A percentile compares a stretch with the other conserved stretches of the same genome.
phyloP scores from a whole-genome alignment of 2,888 invertebrate species.

The Eubasilissa splendida region DNA sequence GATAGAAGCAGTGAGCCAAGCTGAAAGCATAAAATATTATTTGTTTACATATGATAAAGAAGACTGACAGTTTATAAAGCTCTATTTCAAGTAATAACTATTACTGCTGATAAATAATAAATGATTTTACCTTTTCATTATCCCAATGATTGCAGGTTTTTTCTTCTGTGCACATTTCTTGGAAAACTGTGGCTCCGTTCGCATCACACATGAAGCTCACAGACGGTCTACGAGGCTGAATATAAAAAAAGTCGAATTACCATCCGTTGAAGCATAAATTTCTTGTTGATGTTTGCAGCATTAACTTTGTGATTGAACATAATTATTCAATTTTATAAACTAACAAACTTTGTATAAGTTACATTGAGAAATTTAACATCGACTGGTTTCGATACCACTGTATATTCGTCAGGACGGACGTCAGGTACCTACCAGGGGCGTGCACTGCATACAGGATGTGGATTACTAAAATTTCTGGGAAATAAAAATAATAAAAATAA shows the following conservation, averaged over 20 bases:
- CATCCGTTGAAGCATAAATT: not conserved
- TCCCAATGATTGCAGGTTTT: constrained; percentile 80
- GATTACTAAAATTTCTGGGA: too few relatives aligned
- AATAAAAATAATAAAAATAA: too few relatives aligned
- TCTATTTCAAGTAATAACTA: not conserved
- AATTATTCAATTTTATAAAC: too few relatives aligned
- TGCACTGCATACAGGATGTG: too few relatives aligned
- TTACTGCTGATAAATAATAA: not conserved
- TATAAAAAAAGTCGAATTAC: not conserved
- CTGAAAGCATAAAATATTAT: constrained; percentile 61
- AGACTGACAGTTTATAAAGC: not conserved
- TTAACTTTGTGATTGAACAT: too few relatives aligned
- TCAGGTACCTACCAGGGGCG: too few relatives aligned
- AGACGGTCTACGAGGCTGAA: constrained; percentile 73
- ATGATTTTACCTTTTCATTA: constrained; percentile 68
- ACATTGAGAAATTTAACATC: too few relatives aligned
- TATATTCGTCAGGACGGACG: too few relatives aligned
- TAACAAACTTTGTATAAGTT: too few relatives aligned
- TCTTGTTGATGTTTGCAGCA: too few relatives aligned
- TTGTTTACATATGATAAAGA: not conserved
- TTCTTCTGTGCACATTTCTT: constrained; percentile 80
- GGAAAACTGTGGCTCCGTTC: constrained; percentile 80
- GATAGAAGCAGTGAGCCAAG: constrained; percentile 77
- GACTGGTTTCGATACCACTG: too few relatives aligned
- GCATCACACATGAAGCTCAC: constrained; percentile 83